These are phyloP conservation scores for Odocoileus virginianus DNA, from an alignment of 2,113 vertebrate genomes.

Conservation along the genomic window DNA sequence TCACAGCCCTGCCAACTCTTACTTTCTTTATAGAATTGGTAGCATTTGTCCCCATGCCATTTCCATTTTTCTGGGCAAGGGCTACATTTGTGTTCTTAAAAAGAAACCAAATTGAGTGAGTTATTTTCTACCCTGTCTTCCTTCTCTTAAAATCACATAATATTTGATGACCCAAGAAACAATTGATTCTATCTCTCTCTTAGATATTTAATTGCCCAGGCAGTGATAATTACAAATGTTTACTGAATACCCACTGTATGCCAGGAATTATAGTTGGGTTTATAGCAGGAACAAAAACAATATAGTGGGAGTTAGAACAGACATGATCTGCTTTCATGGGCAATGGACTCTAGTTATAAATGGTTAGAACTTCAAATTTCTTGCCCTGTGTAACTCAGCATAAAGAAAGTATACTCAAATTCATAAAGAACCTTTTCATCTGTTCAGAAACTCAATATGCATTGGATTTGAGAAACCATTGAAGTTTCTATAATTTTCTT, in stretches of 20 bases:
- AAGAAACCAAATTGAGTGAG: neutral
- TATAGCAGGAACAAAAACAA: neutral
- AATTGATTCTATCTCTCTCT: neutral
- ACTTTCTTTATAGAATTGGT: constrained; percentile 58
- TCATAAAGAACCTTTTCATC: neutral
- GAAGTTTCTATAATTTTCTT: neutral
- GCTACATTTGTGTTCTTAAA: constrained; percentile 62
- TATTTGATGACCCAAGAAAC: neutral
- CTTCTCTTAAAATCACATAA: neutral
- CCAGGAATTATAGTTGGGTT: neutral
- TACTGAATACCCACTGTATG: neutral
- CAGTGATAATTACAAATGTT: neutral
- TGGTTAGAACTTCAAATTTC: neutral
- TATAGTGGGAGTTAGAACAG: neutral
- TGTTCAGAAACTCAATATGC: neutral
- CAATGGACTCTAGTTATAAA: neutral
- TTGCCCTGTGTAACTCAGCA: neutral
- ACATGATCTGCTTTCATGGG: neutral
- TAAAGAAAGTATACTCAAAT: neutral
- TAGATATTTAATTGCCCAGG: neutral
- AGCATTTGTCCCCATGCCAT: constrained; percentile 66
- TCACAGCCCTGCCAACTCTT: constrained; percentile 66
- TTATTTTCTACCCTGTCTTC: neutral
- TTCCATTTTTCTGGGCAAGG: constrained; percentile 70
- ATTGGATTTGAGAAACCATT: neutral